phyloP scores from a whole-genome alignment of 1,140 invertebrate genomes.

The Drosophila sulfurigaster region DNA sequence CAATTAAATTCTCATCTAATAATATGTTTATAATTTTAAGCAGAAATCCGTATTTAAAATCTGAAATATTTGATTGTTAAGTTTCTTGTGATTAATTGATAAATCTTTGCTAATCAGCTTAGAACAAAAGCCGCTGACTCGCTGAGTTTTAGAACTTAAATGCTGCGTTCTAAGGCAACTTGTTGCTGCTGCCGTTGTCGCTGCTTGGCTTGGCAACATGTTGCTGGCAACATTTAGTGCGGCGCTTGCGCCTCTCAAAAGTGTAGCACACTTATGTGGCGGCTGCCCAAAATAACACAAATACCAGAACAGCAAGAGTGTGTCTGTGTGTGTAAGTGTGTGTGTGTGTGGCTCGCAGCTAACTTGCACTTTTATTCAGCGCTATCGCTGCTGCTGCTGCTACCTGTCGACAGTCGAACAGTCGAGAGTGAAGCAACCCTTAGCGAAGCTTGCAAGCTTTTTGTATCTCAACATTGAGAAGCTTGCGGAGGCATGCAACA shows the following conservation, averaged over 20 bases:
- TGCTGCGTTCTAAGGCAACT: slow-evolving; percentile 24
- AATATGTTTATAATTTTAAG: too few species aligned
- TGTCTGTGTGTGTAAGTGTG: slow-evolving; percentile 2
- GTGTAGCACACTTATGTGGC: slow-evolving; percentile 41
- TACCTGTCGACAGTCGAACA: slow-evolving; percentile 21
- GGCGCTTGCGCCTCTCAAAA: slow-evolving; percentile 41
- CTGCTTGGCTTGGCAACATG: slow-evolving; percentile 30
- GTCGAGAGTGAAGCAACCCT: slow-evolving; percentile 52
- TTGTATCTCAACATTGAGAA: slow-evolving; percentile 34
- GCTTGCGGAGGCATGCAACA: slow-evolving; percentile 70
- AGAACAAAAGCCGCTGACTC: not conserved
- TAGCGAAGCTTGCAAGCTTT: slow-evolving; percentile 55
- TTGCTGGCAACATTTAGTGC: slow-evolving; percentile 28
- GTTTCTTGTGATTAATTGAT: not conserved
- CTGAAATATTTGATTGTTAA: too few species aligned
- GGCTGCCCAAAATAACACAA: slow-evolving; percentile 23
- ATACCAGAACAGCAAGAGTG: not conserved
- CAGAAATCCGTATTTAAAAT: too few species aligned
- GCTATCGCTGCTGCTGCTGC: slow-evolving; percentile 11
- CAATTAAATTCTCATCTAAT: too few species aligned
- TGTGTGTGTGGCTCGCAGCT: slow-evolving; percentile 24
- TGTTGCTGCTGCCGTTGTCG: slow-evolving; percentile 29
- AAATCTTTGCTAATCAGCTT: not conserved
- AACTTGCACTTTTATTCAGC: slow-evolving; percentile 43
- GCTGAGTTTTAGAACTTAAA: not conserved